A percentile compares a stretch with the other conserved stretches of the same genome.
These are phyloP conservation scores for Mesoligia furuncula DNA, from an alignment of 2,888 invertebrate species.

Conservation along the genomic window DNA sequence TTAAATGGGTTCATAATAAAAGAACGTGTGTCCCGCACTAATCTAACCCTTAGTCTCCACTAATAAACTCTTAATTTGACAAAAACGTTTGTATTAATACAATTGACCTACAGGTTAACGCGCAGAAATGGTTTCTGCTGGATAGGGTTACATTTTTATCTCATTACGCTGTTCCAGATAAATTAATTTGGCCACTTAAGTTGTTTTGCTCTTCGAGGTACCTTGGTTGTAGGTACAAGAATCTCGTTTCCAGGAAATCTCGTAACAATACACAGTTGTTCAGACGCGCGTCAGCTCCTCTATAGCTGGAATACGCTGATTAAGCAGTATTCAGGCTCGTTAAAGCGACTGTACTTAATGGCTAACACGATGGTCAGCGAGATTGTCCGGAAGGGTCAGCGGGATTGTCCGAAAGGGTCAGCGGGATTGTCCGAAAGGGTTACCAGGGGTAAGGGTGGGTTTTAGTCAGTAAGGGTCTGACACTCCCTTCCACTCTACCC, in stretches of 20 bases:
- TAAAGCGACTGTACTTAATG: background rate
- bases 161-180: conserved; percentile 27
- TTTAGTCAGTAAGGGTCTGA: too few relatives aligned
- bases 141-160: conserved; percentile 33
- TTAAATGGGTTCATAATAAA: conserved; percentile 28
- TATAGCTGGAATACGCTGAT: background rate
- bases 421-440: too few relatives aligned
- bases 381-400: too few relatives aligned
- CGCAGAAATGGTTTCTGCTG: conserved; percentile 29
- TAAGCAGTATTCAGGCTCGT: background rate
- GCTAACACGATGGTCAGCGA: too few relatives aligned
- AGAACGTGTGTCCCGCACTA: conserved; percentile 24
- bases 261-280: background rate
- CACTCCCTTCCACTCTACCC: too few relatives aligned
- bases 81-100: conserved; percentile 43
- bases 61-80: conserved; percentile 36
- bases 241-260: conserved; percentile 1
- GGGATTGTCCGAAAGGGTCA: too few relatives aligned
- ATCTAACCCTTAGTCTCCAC: conserved; percentile 44
- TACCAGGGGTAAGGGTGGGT: too few relatives aligned
- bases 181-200: conserved; percentile 24
- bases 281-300: background rate
- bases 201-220: conserved; percentile 14
- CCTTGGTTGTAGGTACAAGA: background rate
- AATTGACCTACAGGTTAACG: conserved; percentile 57